phyloP scores from a whole-genome alignment of 2,888 invertebrate species.

The Blera fallax region DNA sequence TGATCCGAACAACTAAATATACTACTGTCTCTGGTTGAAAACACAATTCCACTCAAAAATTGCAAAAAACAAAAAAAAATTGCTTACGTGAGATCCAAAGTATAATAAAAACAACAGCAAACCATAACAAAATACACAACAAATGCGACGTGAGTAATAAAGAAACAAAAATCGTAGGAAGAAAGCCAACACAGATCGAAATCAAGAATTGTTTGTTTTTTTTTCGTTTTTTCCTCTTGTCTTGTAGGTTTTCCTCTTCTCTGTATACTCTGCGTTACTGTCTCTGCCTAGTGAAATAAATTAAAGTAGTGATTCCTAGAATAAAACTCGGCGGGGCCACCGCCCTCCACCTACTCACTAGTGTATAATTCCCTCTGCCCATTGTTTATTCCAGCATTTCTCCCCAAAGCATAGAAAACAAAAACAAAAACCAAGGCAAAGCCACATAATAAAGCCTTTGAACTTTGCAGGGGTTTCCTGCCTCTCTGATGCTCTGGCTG shows the following conservation, averaged over 20 bases:
- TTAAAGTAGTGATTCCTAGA: constrained; percentile 8
- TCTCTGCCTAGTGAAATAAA: constrained; percentile 21
- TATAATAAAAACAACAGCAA: not conserved
- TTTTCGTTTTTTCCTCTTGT: not conserved
- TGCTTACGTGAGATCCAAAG: constrained; percentile 31
- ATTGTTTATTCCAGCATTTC: constrained; percentile 25
- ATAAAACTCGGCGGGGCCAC: not conserved
- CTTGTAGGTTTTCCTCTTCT: too few species aligned
- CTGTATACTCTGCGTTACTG: not conserved
- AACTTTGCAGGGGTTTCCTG: constrained; percentile 44
- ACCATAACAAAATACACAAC: constrained; percentile 39
- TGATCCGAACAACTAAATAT: not conserved
- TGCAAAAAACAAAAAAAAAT: constrained; percentile 14
- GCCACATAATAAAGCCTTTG: constrained; percentile 48
- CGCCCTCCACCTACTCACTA: constrained; percentile 29
- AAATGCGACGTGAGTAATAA: constrained; percentile 9
- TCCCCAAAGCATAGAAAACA: not conserved
- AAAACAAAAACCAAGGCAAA: constrained; percentile 14
- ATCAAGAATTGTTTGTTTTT: constrained; percentile 3
- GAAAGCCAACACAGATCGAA: constrained; percentile 27
- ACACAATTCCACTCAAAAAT: constrained; percentile 1
- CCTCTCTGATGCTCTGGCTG: not conserved
- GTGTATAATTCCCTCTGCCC: not conserved
- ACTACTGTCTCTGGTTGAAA: not conserved
- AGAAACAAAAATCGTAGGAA: constrained; percentile 17